Evolutionary conservation across 2,797 vertebrate genomes (phyloP).

Genomic region (Schizopygopsis pylzovi): DNA sequence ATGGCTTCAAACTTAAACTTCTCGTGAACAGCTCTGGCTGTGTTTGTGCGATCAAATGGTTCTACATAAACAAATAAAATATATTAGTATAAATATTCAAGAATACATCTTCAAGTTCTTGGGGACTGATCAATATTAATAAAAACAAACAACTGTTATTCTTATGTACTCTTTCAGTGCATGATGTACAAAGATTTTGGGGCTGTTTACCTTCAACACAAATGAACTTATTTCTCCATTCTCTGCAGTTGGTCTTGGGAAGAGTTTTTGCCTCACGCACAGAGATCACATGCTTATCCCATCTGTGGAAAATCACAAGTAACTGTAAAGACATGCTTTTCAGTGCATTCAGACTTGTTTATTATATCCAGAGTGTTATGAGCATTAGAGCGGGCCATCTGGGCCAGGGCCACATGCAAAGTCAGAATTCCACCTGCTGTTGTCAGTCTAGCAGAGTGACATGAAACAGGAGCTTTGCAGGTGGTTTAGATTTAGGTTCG

Average conservation of each 20-base stretch:
- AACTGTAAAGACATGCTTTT: slow-evolving; percentile 26
- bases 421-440: slow-evolving; percentile 77
- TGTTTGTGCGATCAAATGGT: slow-evolving; percentile 94
- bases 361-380: slow-evolving; percentile 20
- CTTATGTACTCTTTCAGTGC: neutral
- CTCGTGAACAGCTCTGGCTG: slow-evolving; percentile 94
- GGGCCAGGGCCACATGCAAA: slow-evolving; percentile 59
- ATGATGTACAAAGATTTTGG: neutral
- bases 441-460: slow-evolving; percentile 74
- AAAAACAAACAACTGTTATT: neutral
- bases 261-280: slow-evolving; percentile 89
- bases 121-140: neutral
- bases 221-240: slow-evolving; percentile 94
- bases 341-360: neutral
- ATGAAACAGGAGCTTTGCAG: slow-evolving; percentile 73
- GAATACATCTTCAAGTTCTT: neutral
- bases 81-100: no score
- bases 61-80: slow-evolving; percentile 78
- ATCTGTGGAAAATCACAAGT: slow-evolving; percentile 75
- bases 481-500: slow-evolving; percentile 45
- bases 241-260: slow-evolving; percentile 79
- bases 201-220: slow-evolving; percentile 90
- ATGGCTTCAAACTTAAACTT: slow-evolving; percentile 90
- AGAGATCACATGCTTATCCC: slow-evolving; percentile 89
- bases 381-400: slow-evolving; percentile 44